A percentile compares a stretch with the other conserved stretches of the same genome.
phyloP scores from a whole-genome alignment of 1,140 invertebrate species.

The Idris sp. region DNA sequence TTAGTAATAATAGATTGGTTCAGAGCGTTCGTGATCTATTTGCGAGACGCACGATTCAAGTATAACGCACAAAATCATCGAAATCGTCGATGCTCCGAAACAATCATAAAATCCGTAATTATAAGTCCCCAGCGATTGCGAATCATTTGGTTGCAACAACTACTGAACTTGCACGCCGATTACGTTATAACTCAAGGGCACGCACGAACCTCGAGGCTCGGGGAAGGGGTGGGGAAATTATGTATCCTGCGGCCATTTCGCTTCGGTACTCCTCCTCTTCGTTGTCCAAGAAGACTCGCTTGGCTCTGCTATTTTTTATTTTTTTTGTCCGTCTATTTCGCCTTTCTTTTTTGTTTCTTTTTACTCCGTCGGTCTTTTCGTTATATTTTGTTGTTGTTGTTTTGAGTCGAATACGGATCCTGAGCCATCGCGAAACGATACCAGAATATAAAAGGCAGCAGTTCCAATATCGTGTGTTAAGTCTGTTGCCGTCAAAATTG shows the following conservation, averaged over 20 bases:
- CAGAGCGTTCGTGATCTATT: slow-evolving; percentile 46
- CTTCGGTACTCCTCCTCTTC: slow-evolving; percentile 38
- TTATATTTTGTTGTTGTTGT: too few relatives aligned
- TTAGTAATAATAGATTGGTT: too few relatives aligned
- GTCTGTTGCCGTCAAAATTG: slow-evolving; percentile 50
- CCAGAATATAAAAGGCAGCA: slow-evolving; percentile 59
- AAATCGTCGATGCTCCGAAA: slow-evolving; percentile 33
- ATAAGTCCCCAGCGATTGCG: slow-evolving; percentile 39
- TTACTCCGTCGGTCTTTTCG: slow-evolving; percentile 16
- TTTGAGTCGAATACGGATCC: slow-evolving; percentile 11
- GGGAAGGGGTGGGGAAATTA: slow-evolving; percentile 41
- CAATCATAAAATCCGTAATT: slow-evolving; percentile 55
- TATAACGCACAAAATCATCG: slow-evolving; percentile 39
- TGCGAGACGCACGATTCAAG: slow-evolving; percentile 30
- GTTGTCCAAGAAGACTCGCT: slow-evolving; percentile 43
- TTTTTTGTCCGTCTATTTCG: slow-evolving; percentile 14
- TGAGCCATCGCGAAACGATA: slow-evolving; percentile 29
- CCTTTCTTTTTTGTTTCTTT: too few relatives aligned
- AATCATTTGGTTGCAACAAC: slow-evolving; percentile 48
- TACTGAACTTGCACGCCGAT: slow-evolving; percentile 54
- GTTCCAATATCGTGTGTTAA: slow-evolving; percentile 60
- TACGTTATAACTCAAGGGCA: slow-evolving; percentile 48
- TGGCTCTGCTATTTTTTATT: slow-evolving; percentile 47
- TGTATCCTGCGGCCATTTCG: slow-evolving; percentile 43
- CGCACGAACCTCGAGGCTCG: slow-evolving; percentile 27